Evolutionary conservation across 2,888 invertebrate genomes (phyloP).

Genomic region (Aphidius colemani): DNA sequence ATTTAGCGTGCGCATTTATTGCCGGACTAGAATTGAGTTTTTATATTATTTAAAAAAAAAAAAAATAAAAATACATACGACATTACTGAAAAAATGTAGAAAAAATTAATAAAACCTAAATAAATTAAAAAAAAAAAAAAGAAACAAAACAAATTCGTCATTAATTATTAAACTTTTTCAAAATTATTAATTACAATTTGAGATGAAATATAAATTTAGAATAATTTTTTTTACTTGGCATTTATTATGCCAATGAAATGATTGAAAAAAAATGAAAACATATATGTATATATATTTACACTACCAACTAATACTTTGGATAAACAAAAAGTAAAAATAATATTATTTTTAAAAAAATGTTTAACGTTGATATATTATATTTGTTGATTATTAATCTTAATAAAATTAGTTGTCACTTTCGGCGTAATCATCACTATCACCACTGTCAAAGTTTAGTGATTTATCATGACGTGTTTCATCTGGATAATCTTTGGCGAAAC

Average conservation of each 20-base stretch:
- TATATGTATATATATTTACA: constrained; percentile 8
- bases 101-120: no score
- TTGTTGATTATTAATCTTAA: constrained; percentile 12
- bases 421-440: constrained; percentile 57
- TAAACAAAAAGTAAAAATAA: constrained; percentile 15
- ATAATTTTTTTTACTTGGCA: no score
- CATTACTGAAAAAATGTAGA: no score
- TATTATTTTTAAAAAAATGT: neutral
- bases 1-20: no score
- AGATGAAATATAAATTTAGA: no score
- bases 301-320: constrained; percentile 8
- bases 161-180: no score
- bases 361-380: neutral
- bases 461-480: constrained; percentile 27
- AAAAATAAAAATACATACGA: no score
- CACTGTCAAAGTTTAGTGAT: constrained; percentile 51
- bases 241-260: neutral
- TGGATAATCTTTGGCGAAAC: constrained; percentile 18
- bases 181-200: no score
- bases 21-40: no score
- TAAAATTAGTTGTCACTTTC: constrained; percentile 53
- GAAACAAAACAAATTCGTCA: no score
- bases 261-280: constrained; percentile 16
- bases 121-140: no score
- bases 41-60: no score